Base-by-base conservation (phyloP, 2,113 vertebrate genomes). In the Nothocercus nigrocapillus region DNA sequence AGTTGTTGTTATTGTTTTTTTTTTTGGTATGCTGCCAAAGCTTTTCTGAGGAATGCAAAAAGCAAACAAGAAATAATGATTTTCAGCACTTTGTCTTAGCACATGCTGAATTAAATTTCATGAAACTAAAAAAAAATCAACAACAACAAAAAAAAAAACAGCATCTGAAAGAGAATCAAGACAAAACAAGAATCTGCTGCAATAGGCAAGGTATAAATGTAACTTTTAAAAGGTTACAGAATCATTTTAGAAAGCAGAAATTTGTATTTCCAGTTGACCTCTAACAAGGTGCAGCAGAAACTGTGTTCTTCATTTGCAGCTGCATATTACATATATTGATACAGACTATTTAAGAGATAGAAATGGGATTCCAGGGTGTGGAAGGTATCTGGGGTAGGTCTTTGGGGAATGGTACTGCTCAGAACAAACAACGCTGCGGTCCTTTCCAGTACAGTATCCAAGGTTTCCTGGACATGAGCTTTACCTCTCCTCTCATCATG, bases 301-400 rank as follows among this genome's bases (percentile, higher is more conserved):
- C 4, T 5, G 5, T 69, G 20, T 58, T 27, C 20, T 81, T 83
- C 11, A 32, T 47, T 85, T 47, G 28, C 18, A 81, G 42, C 0
- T 70, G 24, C 18, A 21, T 74, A 28, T 74, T 22, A 3, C 30
- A 28, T 20, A n/a, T 49, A 36, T 53, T 66, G 66, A 38, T 0
- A 0, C 24, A 49, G 68, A 63, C 18, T 70, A 53, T 53, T 53
- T 38, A 17, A 58, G 54, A 88, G 40, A 34, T 14, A 38, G 27
- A n/a, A 84, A 34, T 67, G n/a, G 6, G 13, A n/a, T 24, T 5
- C 20, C 47, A 21, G 0, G 0, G 5, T 19, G 30, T 25, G 12
- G 51, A 82, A 77, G 18, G 24, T 42, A 32, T 38, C 4, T 7
- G 7, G 5, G 4, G 10, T 42, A 9, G 3, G 3, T 38, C 47